Evolutionary conservation across 2,888 invertebrate genomes (phyloP), one percentile per base, ranked within the genome.

Genomic region (Drosophila testacea): DNA sequence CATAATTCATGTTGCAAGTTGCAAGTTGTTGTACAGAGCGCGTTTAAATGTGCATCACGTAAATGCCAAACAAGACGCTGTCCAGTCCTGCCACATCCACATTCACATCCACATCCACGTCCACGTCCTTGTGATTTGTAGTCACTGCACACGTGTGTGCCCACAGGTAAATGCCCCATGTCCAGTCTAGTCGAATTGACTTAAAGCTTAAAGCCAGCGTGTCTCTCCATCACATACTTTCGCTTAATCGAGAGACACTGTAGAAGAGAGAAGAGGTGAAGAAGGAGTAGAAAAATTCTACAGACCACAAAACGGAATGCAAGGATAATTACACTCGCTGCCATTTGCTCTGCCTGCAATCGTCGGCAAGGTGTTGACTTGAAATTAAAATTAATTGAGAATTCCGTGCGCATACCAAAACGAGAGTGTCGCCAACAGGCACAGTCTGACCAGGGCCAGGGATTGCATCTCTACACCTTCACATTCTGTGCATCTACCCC

Each of bases 371-470:
- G 90, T 90, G 90, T 90, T 90, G 90, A 90, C 89, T 89, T 76
- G 83, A 89, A 90, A 90, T 89, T 90, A 90, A 90, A 90, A 90
- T 90, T 89, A 90, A 90, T 90, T 90, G 87, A 83, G 83, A 89
- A 90, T 90, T 90, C 90, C 81, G 65, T 66, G 81, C 81, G 86
- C 90, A 88, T 90, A 86, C 76, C 73, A 78, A 75, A 79, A 70
- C 62, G 70, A 75, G 74, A 79, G 80, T 80, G 83, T 80, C 78
- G 79, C 80, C 81, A 71, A 51, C 69, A 76, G 73, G 61, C 73
- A 32, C 55, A 38, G 42, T 28, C 48, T 54, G 68, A 50, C 71
- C 61, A 59, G 36, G 52, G 32, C 16, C 16, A 59, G 36, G 52
- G 32, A 69, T 48, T 66, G 59, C 67, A 77, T 60, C 54, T 55